A percentile compares a stretch with the other conserved stretches of the same genome.
Evolutionary conservation across 1,140 invertebrate genomes (phyloP).

Genomic region (Caerostris darwini): DNA sequence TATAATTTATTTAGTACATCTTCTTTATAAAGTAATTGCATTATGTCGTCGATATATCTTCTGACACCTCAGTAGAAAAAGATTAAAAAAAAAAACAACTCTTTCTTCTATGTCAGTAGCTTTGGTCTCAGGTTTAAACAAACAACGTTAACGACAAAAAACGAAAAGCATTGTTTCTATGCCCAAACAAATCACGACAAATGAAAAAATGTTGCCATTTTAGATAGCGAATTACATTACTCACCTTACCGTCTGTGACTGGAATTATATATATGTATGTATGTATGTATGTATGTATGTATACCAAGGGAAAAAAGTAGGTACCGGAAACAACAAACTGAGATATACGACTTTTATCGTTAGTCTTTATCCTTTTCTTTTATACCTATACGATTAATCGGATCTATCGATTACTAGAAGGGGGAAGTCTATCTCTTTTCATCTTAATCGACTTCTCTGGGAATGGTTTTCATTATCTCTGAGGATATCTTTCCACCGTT

Average conservation of each 20-base stretch:
- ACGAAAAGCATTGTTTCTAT: not conserved
- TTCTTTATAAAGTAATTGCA: no score
- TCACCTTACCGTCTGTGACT: not conserved
- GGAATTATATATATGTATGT: not conserved
- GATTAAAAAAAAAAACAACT: not conserved
- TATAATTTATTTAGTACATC: no score
- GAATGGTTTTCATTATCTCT: constrained; percentile 75
- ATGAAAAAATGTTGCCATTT: not conserved
- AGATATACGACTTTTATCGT: constrained; percentile 36
- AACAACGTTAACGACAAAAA: not conserved
- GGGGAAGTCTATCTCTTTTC: constrained; percentile 65
- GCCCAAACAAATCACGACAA: not conserved
- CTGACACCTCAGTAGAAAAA: no score
- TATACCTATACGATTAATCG: constrained; percentile 54
- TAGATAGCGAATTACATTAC: constrained; percentile 53
- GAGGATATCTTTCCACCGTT: constrained; percentile 46
- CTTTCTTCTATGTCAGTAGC: not conserved
- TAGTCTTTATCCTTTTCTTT: constrained; percentile 31
- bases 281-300: constrained; percentile 14
- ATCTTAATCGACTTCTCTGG: constrained; percentile 73
- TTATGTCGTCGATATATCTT: no score
- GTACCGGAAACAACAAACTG: not conserved
- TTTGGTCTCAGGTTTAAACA: not conserved
- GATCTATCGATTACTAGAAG: constrained; percentile 68
- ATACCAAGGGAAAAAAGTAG: not conserved